Base-by-base conservation (phyloP, 2,113 vertebrate species). In the Trochalopteron elliotii region DNA sequence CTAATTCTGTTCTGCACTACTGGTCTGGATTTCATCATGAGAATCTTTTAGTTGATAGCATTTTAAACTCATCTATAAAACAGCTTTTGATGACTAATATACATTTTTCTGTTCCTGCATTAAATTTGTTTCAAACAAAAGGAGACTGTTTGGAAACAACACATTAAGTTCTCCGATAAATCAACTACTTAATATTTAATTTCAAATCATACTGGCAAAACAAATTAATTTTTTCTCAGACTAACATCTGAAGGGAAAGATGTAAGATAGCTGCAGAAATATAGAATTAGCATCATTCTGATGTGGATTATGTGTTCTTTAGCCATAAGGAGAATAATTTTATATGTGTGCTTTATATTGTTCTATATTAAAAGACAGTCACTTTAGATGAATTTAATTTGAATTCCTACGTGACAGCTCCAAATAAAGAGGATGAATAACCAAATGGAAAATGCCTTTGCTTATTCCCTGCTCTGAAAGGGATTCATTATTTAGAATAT, bases 51-150 rank as follows among this genome's bases (percentile, higher is more conserved):
- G 56, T 30, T 86, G 53, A 87, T 78, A 75, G 44, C 37, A 68
- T 78, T 97, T 95, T 80, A 82, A 95, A 81, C 78, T 97, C 35
- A 28, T 89, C 31, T 87, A 37, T 94, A 85, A 75, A 75, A 78
- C 91, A 93, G 81, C n/a, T 93, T 97, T 97, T 90, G 82, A 92
- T 84, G 82, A 95, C 69, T 95, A 69, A 95, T 94, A 96, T 44
- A 28, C 45, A 71, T 93, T 97, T 94, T 75, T 94, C 70, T 90
- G 35, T 87, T 90, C 86, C 59, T 95, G 47, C 78, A 96, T 84
- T 96, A 80, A 84, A 96, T 93, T 90, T 64, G 69, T 96, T 94
- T 88, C 55, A 69, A 91, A 61, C 4, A 67, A 89, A 95, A 94
- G 23, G 11, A 86, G 69, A n/a, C 39, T 90, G 64, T 93, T 91